A percentile compares a stretch with the other conserved stretches of the same genome.
These are phyloP conservation scores for Centropyge bicolor DNA, from an alignment of 2,797 vertebrate species.

Conservation along the genomic window DNA sequence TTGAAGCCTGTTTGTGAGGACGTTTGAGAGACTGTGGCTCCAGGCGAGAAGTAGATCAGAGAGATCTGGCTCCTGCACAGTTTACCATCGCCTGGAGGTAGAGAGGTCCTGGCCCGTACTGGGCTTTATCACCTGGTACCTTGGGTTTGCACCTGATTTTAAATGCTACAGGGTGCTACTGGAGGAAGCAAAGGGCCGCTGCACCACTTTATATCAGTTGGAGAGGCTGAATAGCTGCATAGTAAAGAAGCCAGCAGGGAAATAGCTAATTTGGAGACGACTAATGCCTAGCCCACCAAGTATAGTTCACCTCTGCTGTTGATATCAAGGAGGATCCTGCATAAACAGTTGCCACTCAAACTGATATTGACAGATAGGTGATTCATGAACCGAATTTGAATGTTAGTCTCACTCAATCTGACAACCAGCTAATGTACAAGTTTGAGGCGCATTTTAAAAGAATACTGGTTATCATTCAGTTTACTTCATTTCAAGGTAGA, in stretches of 20 bases:
- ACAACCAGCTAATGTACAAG: not conserved
- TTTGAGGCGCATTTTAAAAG: constrained; percentile 8
- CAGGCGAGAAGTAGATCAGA: constrained; percentile 60
- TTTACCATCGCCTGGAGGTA: constrained; percentile 64
- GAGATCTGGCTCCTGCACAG: constrained; percentile 54
- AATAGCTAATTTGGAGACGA: constrained; percentile 51
- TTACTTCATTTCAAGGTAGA: constrained; percentile 24
- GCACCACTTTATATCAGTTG: constrained; percentile 23
- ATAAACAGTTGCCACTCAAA: constrained; percentile 25
- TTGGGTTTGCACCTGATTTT: constrained; percentile 39
- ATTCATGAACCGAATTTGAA: constrained; percentile 22
- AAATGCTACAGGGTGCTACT: constrained; percentile 22
- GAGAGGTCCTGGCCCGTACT: constrained; percentile 36
- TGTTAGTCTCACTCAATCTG: constrained; percentile 2
- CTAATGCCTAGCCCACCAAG: constrained; percentile 50
- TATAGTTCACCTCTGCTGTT: constrained; percentile 30
- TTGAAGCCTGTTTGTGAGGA: constrained; percentile 46
- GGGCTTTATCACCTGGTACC: constrained; percentile 40
- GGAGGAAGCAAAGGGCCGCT: constrained; percentile 39
- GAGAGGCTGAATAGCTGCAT: constrained; percentile 57
- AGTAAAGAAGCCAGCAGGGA: constrained; percentile 45
- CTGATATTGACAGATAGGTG: constrained; percentile 16
- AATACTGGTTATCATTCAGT: constrained; percentile 6
- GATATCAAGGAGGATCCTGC: constrained; percentile 30
- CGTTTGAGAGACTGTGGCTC: constrained; percentile 59